These are phyloP conservation scores for Anguilla pacifica DNA, from an alignment of 2,797 vertebrate genomes.

Conservation along the genomic window DNA sequence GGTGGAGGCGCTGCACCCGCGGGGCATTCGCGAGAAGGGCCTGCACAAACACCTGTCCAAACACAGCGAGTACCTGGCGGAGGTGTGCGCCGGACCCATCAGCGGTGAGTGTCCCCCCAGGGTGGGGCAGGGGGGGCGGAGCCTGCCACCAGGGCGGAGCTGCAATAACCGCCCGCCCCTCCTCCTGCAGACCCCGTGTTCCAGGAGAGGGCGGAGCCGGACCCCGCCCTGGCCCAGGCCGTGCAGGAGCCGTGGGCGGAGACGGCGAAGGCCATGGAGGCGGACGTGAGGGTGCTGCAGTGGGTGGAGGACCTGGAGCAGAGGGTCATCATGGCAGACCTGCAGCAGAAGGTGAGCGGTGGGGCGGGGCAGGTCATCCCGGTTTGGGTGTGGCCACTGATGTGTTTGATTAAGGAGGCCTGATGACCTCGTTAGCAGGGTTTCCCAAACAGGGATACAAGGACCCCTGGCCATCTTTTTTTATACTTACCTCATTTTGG, in stretches of 20 bases:
- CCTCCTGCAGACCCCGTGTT: slow-evolving; percentile 80
- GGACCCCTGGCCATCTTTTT: too few species aligned
- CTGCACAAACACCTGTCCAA: slow-evolving; percentile 93
- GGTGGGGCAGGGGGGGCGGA: neutral
- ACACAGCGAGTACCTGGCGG: slow-evolving; percentile 87
- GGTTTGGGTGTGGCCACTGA: neutral
- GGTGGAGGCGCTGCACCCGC: slow-evolving; percentile 83
- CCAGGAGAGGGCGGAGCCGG: slow-evolving; percentile 66
- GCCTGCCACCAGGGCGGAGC: neutral
- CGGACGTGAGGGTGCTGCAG: slow-evolving; percentile 81
- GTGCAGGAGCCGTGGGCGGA: slow-evolving; percentile 79
- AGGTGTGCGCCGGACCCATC: slow-evolving; percentile 78
- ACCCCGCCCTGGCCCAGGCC: slow-evolving; percentile 67
- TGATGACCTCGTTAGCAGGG: too few species aligned
- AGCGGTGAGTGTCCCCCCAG: slow-evolving; percentile 69
- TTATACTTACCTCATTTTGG: too few species aligned
- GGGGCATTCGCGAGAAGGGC: slow-evolving; percentile 88
- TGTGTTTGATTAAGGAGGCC: too few species aligned
- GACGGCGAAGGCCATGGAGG: slow-evolving; percentile 80
- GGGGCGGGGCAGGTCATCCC: neutral
- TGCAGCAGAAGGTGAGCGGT: slow-evolving; percentile 84
- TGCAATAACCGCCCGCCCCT: neutral
- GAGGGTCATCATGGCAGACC: slow-evolving; percentile 83
- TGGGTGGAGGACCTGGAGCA: slow-evolving; percentile 94
- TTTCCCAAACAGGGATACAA: too few species aligned